Conservation (phyloP, 2,888 invertebrate species). For the Pollenia labialis region DNA sequence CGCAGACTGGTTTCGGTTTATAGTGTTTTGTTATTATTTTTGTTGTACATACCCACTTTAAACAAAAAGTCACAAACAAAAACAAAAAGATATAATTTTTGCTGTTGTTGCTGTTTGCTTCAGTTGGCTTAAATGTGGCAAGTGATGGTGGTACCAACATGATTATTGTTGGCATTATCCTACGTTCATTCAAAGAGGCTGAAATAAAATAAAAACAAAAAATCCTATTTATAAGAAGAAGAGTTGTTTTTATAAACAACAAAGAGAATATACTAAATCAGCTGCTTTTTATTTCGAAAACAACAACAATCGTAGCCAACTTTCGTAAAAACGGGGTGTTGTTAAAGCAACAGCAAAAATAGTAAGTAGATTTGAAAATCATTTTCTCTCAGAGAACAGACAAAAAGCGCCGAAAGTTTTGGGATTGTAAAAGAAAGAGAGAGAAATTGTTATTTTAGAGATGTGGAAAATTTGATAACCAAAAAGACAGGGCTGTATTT, state of each 20-base stretch:
- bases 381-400: no score
- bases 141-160: slow-evolving; percentile 33
- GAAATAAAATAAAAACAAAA: neutral
- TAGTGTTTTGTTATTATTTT: slow-evolving; percentile 42
- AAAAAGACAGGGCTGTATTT: no score
- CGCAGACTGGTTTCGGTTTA: slow-evolving; percentile 68
- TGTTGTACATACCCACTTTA: slow-evolving; percentile 12
- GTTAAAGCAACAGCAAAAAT: slow-evolving; percentile 29
- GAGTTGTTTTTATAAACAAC: neutral
- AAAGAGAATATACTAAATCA: slow-evolving; percentile 40
- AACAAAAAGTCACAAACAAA: slow-evolving; percentile 21
- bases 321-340: slow-evolving; percentile 46
- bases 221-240: slow-evolving; percentile 7
- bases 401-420: no score
- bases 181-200: neutral
- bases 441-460: neutral
- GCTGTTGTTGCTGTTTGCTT: slow-evolving; percentile 28
- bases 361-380: neutral
- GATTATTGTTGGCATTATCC: slow-evolving; percentile 59
- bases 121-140: slow-evolving; percentile 17
- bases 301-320: neutral
- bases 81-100: slow-evolving; percentile 7
- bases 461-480: no score
- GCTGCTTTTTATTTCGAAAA: slow-evolving; percentile 51
- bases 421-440: neutral